Conservation (phyloP, 1,140 invertebrate species). For the Zaprionus lachaisei region DNA sequence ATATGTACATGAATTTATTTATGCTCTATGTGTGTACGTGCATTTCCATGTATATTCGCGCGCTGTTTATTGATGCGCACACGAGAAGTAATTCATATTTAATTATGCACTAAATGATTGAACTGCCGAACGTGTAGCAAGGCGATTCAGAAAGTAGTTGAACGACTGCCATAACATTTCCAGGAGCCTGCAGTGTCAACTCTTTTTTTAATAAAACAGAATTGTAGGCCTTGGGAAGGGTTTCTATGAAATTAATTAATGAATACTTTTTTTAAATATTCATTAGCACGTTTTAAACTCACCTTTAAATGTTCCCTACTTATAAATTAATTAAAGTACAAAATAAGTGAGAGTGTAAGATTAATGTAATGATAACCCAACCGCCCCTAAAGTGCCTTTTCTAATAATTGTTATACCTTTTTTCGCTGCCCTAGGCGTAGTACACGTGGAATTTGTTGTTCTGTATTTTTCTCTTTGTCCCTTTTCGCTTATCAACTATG, state of each 20-base stretch:
- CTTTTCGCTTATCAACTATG: slow-evolving; percentile 46
- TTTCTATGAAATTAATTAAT: neutral
- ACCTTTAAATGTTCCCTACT: neutral
- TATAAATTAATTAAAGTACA: slow-evolving; percentile 23
- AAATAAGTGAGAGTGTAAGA: neutral
- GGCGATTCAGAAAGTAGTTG: neutral
- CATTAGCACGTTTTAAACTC: slow-evolving; percentile 13
- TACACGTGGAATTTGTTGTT: slow-evolving; percentile 14
- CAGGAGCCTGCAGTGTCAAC: neutral
- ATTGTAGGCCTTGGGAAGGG: neutral
- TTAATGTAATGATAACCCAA: slow-evolving; percentile 18
- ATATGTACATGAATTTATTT: slow-evolving; percentile 5
- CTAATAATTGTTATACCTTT: slow-evolving; percentile 27
- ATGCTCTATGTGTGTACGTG: neutral
- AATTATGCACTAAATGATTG: slow-evolving; percentile 24
- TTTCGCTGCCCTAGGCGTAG: slow-evolving; percentile 10
- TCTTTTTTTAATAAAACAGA: neutral
- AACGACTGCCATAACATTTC: neutral
- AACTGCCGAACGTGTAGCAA: neutral
- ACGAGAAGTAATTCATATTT: slow-evolving; percentile 14
- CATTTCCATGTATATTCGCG: neutral
- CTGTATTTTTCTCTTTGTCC: slow-evolving; percentile 7
- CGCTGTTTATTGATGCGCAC: slow-evolving; percentile 2
- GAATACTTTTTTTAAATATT: slow-evolving; percentile 2
- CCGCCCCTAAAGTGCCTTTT: neutral